A percentile compares a stretch with the other conserved stretches of the same genome.
These are phyloP conservation scores for Australoheros facetus DNA, from an alignment of 2,797 vertebrate genomes.

Conservation along the genomic window DNA sequence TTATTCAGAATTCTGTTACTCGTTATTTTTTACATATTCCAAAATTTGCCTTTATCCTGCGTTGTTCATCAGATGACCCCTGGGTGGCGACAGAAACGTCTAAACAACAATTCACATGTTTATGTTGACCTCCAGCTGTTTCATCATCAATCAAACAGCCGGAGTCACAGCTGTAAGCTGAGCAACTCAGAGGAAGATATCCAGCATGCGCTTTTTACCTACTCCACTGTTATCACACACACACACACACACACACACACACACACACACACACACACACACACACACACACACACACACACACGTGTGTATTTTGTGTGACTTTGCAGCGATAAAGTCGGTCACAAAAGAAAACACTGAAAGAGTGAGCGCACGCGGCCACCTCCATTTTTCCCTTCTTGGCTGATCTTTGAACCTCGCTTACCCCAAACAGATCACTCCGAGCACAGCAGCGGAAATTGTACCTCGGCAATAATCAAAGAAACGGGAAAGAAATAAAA, in stretches of 20 bases:
- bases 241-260: background rate
- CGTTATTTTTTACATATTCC: background rate
- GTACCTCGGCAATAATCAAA: background rate
- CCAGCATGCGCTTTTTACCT: background rate
- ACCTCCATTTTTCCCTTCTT: conserved; percentile 19
- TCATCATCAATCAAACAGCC: background rate
- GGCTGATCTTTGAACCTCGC: conserved; percentile 69
- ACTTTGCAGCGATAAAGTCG: conserved; percentile 30
- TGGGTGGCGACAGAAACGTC: conserved; percentile 13
- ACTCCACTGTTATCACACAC: background rate
- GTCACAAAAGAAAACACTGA: conserved; percentile 47
- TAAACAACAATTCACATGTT: background rate
- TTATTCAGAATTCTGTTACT: background rate
- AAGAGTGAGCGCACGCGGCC: conserved; percentile 21
- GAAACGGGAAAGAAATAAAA: background rate
- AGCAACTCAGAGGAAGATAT: background rate
- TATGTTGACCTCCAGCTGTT: conserved; percentile 48
- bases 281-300: background rate
- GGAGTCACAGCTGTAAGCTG: background rate
- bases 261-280: background rate
- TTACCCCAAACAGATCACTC: conserved; percentile 7
- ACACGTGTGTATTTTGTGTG: background rate
- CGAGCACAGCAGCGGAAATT: background rate
- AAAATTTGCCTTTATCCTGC: background rate
- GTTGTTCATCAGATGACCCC: background rate